Evolutionary conservation across 2,113 vertebrate genomes (phyloP), one percentile per base, ranked within the genome.

Genomic region (Rhagologus leucostigma): DNA sequence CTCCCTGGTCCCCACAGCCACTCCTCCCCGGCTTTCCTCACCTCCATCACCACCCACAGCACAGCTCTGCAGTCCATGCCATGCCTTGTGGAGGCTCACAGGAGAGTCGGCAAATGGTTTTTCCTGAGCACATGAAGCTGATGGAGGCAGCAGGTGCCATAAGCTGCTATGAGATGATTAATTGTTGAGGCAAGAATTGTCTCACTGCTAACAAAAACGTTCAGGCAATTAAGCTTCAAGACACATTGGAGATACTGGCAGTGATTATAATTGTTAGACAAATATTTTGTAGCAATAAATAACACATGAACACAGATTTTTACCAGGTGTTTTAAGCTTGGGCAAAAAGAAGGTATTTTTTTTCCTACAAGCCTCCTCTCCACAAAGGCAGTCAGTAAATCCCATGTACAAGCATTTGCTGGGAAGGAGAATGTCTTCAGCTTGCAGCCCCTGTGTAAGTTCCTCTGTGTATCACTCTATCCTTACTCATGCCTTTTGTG

Each of bases 41-140:
- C 8, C 13, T 75, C 39, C 79, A 57, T 26, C 86, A 6, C n/a
- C 64, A 62, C 60, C 37, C 81, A 67, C 7, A 4, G 56, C 5
- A 2, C 42, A 33, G 60, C 65, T 79, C 85, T 6, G 3, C n/a
- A 10, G 41, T 6, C 33, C 5, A 0, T 33, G 67, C 80, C 0
- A 1, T 47, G 60, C 56, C 62, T 67, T 1, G 3, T 19, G 26
- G 32, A 46, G 44, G 57, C 44, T 47, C 10, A 2, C 67, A 47
- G 62, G 42, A 65, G 32, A 39, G 60, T 4, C 6, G 1, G 69
- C 35, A 56, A 81, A 41, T 0, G 15, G 56, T 42, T 52, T 59
- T 65, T 78, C 37, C 70, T 6, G 50, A 16, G 71, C 84, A n/a
- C 67, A 26, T 0, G 3, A 50, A 24, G 50, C 49, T 74, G 75